Base-by-base conservation (phyloP, 2,888 invertebrate species). In the Anaspis maculata region DNA sequence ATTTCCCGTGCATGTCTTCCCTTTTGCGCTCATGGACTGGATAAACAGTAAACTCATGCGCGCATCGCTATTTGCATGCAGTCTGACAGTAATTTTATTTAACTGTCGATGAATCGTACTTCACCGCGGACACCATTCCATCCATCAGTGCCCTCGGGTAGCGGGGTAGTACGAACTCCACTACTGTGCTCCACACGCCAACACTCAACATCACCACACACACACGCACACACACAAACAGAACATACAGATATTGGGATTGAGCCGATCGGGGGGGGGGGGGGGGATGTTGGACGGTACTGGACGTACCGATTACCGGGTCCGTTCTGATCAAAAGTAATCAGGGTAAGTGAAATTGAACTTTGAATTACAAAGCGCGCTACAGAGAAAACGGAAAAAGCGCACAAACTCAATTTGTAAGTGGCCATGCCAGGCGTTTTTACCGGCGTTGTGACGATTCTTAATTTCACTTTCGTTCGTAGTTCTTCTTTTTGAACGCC, bases 1-100 rank as follows among this genome's bases (percentile, higher is more conserved):
- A 64, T 62, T 64, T 51, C 57, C 59, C 57, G 52, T 55, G 53
- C 54, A 59, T 59, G 60, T 61, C 59, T 62, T 60, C 58, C 54
- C 49, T 19, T 9, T 19, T 9, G 19, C 19, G 19, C 19, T 9
- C 19, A 9, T 9, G 52, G 48, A 11, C 13, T 3, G 16, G 32
- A 55, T 58, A 54, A 56, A 57, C 57, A 57, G 54, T 58, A 54
- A 56, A 57, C 57, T 56, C 52, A 59, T 56, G 51, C 49, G 49
- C 48, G 45, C 42, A 43, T 43, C 48, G 47, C 49, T 51, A 52
- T 57, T 56, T 57, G 47, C 54, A 52, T 55, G 48, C 48, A 51
- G 49, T 19, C 51, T 51, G 45, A 47, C 49, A 45, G 45, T 49
- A 50, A 52, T 55, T 53, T 54, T 48, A 52, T 51, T 51, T 51